Evolutionary conservation across 1,140 invertebrate species (phyloP).

Genomic region (Drosophila pseudoobscura): DNA sequence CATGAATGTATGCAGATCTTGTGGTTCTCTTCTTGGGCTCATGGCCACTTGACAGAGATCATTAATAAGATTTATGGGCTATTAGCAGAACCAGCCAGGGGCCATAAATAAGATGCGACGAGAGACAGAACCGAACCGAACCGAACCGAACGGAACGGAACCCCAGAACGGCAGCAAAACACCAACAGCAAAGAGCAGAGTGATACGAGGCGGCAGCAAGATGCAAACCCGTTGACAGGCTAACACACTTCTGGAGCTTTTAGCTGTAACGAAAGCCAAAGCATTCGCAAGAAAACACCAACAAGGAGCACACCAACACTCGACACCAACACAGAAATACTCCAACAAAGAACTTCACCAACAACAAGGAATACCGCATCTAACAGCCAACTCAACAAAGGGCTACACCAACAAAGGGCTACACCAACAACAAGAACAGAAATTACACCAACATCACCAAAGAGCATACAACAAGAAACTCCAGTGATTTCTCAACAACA

Average conservation of each 20-base stretch:
- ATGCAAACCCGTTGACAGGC: slow-evolving; percentile 63
- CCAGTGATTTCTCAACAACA: too few species aligned
- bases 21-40: slow-evolving; percentile 35
- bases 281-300: neutral
- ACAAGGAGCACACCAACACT: neutral
- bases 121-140: slow-evolving; percentile 21
- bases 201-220: slow-evolving; percentile 20
- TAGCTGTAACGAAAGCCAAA: slow-evolving; percentile 5
- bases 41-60: slow-evolving; percentile 78
- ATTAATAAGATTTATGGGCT: slow-evolving; percentile 83
- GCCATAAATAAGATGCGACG: slow-evolving; percentile 72
- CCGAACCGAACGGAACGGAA: neutral
- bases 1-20: slow-evolving; percentile 37
- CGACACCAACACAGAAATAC: neutral
- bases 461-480: too few species aligned
- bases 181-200: slow-evolving; percentile 31
- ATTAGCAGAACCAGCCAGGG: slow-evolving; percentile 73
- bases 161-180: too few species aligned
- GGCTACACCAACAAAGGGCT: too few species aligned
- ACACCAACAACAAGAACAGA: too few species aligned
- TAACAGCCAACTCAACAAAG: neutral
- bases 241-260: slow-evolving; percentile 17
- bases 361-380: neutral
- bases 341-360: too few species aligned
- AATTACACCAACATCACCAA: too few species aligned